Conservation (phyloP, 2,113 vertebrate genomes). For the Pituophis catenifer region DNA sequence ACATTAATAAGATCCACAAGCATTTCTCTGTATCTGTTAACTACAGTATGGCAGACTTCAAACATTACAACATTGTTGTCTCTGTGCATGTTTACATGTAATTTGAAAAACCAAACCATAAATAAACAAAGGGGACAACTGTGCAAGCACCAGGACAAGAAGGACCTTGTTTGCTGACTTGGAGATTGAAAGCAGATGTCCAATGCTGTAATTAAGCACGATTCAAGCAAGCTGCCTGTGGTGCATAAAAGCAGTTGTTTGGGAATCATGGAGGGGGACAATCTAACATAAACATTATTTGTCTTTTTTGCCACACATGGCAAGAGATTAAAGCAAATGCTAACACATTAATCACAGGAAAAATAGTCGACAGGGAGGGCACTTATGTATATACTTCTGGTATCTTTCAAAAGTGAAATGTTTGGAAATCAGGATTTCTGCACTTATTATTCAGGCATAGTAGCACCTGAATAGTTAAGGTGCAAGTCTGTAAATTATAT, state of each 20-base stretch:
- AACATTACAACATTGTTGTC: constrained; percentile 52
- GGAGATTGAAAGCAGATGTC: constrained; percentile 78
- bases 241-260: constrained; percentile 69
- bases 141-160: constrained; percentile 49
- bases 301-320: constrained; percentile 67
- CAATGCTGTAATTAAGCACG: constrained; percentile 68
- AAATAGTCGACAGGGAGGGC: constrained; percentile 57
- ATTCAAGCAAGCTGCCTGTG: constrained; percentile 56
- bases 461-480: constrained; percentile 18
- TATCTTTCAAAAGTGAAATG: constrained; percentile 61
- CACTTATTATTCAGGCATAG: constrained; percentile 34
- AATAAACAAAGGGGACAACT: constrained; percentile 67
- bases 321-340: constrained; percentile 66
- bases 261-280: constrained; percentile 61
- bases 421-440: constrained; percentile 42
- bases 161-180: constrained; percentile 57
- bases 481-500: background rate
- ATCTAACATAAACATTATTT: constrained; percentile 70
- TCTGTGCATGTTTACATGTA: constrained; percentile 60
- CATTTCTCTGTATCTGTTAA: constrained; percentile 40
- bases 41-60: constrained; percentile 41
- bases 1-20: constrained; percentile 16
- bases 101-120: constrained; percentile 65
- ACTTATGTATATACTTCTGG: constrained; percentile 48
- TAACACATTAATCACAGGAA: constrained; percentile 68